A percentile compares a stretch with the other conserved stretches of the same genome.
These are phyloP conservation scores for Hyaena hyaena DNA, from an alignment of 2,113 vertebrate species.

Conservation along the genomic window DNA sequence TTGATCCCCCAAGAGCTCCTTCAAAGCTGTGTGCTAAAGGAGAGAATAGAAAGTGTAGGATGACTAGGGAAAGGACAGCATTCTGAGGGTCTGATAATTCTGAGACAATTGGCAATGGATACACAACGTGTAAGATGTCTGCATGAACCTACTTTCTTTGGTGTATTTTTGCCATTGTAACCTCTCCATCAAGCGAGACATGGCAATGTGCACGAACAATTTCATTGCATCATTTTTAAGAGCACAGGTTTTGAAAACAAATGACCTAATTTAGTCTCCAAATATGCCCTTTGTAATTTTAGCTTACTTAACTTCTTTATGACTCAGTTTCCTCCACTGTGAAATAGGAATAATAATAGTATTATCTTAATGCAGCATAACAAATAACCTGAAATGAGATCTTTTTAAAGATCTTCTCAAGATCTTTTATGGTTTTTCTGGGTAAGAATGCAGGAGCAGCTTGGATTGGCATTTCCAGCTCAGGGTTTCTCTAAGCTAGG, in stretches of 20 bases:
- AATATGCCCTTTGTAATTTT: not conserved
- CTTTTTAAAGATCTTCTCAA: not conserved
- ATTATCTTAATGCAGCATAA: not conserved
- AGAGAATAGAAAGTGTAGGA: not conserved
- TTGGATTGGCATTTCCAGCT: not conserved
- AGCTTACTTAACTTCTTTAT: not conserved
- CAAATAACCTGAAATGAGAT: not conserved
- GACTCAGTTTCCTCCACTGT: not conserved
- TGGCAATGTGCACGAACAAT: not conserved
- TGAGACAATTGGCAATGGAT: not conserved
- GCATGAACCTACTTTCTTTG: not conserved
- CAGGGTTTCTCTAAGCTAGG: not conserved
- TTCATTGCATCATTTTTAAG: not conserved
- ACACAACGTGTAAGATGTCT: not conserved
- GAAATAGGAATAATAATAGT: not conserved
- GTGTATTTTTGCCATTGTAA: not conserved
- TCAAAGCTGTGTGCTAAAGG: not conserved
- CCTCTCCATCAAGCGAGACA: not conserved
- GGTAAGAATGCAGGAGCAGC: not conserved
- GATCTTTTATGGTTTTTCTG: not conserved
- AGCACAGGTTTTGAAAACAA: not conserved
- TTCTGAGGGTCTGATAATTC: constrained; percentile 49
- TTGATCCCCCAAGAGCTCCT: not conserved
- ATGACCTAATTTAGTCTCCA: not conserved
- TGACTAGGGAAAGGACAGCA: not conserved